A percentile compares a stretch with the other conserved stretches of the same genome.
Evolutionary conservation across 2,888 invertebrate genomes (phyloP).

Genomic region (Nymphalis c-album): DNA sequence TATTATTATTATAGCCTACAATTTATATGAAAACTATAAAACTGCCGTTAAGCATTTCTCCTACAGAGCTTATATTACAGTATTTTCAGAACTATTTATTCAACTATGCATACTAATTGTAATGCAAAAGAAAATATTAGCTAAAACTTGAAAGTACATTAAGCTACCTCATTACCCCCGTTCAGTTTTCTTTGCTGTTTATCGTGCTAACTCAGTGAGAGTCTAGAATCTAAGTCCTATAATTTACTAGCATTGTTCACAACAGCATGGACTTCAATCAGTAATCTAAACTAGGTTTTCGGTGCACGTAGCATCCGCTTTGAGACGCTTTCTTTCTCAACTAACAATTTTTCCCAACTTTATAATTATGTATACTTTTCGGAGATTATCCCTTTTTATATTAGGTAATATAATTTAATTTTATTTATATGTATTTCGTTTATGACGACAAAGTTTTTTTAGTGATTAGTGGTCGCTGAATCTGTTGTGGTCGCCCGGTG

Average conservation of each 20-base stretch:
- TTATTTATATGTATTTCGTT: slow-evolving; percentile 3
- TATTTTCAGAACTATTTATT: not conserved
- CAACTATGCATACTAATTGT: not conserved
- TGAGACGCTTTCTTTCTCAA: slow-evolving; percentile 54
- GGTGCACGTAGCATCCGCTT: slow-evolving; percentile 65
- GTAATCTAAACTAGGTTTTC: slow-evolving; percentile 73
- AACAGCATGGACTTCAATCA: slow-evolving; percentile 55
- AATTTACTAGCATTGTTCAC: slow-evolving; percentile 51
- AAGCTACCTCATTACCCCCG: slow-evolving; percentile 58
- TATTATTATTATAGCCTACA: not conserved
- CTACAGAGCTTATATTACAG: too few species aligned
- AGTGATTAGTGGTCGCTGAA: slow-evolving; percentile 26
- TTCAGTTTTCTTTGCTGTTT: slow-evolving; percentile 73
- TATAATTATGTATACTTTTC: slow-evolving; percentile 27
- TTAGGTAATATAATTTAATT: slow-evolving; percentile 13
- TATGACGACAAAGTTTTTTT: not conserved
- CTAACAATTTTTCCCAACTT: slow-evolving; percentile 25
- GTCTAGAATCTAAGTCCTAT: slow-evolving; percentile 70
- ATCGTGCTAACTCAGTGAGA: slow-evolving; percentile 74
- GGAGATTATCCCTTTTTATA: slow-evolving; percentile 12
- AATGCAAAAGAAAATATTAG: not conserved
- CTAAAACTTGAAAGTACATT: not conserved
- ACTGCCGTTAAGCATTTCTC: too few species aligned
- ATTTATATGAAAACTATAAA: slow-evolving; percentile 1
- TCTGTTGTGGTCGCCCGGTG: slow-evolving; percentile 53